Evolutionary conservation across 2,797 vertebrate genomes (phyloP), one percentile per base, ranked within the genome.

Genomic region (Steatocranus sp.): DNA sequence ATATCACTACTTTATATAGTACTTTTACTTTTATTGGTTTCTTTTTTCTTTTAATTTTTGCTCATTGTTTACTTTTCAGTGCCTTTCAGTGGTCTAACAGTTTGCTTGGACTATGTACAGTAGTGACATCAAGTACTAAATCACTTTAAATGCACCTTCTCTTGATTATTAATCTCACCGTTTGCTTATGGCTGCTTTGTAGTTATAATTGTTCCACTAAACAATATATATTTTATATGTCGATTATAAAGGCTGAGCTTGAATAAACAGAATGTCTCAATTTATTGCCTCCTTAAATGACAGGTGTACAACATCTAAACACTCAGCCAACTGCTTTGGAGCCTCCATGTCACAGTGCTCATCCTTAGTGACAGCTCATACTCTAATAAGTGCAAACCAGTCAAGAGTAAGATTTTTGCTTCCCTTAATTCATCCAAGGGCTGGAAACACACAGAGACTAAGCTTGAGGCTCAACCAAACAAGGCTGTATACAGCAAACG

Each of bases 201-300:
- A 18, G 14, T 27, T 70, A 27, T 46, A 11, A 73, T 46, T 73
- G 41, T 30, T 73, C 41, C 66, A 12, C 9, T n/a, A 46, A 30
- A 46, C 5, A 43, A 23, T 2, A 25, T 0, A 66, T 17, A 20
- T 66, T 41, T 41, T 41, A 41, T 25, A 66, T 66, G 11, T 41
- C 2, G 12, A 15, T 25, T 41, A 66, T 66, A 38, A 23, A 41
- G 8, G 36, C 36, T 41, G 61, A 41, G 61, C 36, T 43, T 11
- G 5, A 25, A 17, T 41, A 0, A 23, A 25, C 20, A 10, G 5
- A 41, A 41, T 43, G 36, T 25, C 63, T 68, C 14, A 3, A 1
- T 25, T 41, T 38, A 68, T 68, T 41, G 36, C 20, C 61, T 68
- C 36, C 61, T 23, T 68, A 46, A 70, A 27, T 73, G 66, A 48